Evolutionary conservation across 1,140 invertebrate genomes (phyloP), one percentile per base, ranked within the genome.

Genomic region (Gonioctena quinquepunctata): DNA sequence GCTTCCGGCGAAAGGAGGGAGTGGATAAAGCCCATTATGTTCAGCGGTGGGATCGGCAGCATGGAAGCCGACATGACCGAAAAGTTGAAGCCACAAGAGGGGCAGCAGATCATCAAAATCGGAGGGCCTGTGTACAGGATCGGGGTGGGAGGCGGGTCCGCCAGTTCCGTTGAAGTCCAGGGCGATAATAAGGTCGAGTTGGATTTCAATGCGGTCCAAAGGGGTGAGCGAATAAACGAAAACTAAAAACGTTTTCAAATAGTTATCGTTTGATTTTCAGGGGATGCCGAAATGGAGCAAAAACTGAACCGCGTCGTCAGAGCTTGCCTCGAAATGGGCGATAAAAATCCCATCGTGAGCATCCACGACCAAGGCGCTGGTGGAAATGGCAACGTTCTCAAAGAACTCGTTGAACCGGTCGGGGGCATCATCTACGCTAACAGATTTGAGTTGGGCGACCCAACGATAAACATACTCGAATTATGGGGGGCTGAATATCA

Each of bases 21-120:
- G 84, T 99, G 93, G 87, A 92, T 99, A 0, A 99, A 99, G 81
- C 97, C 97, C 0, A 99, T 99, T 66, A 98, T 99, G 97, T 99
- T 99, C 76, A 97, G 94, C 80, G 97, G 94, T 65, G 97, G 60
- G 42, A 89, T 99, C 69, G 97, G 97, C 4, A 92, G 91, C 8
- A 92, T 99, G 86, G 92, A 96, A 76, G 89, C 89, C n/a, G 81
- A 84, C 57, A 91, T 94, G 89, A 89, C 92, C 8, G 84, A 89
- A 18, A 97, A 97, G 85, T 80, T 89, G 11, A 78, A 84, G 57
- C 89, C 94, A 4, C 82, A 89, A 78, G 87, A 88, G 85, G 93
- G 93, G 88, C 94, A 95, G 89, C 85, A 93, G 78, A 89, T 99
- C 49, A 92, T 96, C 0, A 99, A 99, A 87, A 89, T 99, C 48